A percentile compares a stretch with the other conserved stretches of the same genome.
Conservation (phyloP, 2,888 invertebrate genomes). For the Dexiosoma caninum region DNA sequence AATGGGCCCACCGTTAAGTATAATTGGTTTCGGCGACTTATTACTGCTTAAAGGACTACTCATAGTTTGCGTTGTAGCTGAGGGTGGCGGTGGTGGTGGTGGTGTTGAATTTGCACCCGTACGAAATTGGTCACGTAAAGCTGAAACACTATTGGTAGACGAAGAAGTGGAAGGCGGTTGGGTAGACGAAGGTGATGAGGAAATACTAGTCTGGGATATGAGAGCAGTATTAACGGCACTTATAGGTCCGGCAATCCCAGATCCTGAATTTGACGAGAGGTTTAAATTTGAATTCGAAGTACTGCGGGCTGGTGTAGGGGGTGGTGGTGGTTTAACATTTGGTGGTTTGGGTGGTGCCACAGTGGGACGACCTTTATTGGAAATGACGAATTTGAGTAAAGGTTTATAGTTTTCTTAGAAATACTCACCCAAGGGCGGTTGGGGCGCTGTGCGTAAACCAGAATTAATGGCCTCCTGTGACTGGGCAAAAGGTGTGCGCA, state of each 20-base stretch:
- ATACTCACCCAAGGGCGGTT: constrained; percentile 75
- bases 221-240: constrained; percentile 71
- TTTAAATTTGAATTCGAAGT: constrained; percentile 76
- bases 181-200: constrained; percentile 62
- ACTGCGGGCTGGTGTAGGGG: constrained; percentile 77
- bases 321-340: constrained; percentile 77
- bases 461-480: constrained; percentile 73
- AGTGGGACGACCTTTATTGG: constrained; percentile 74
- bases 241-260: constrained; percentile 63
- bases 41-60: constrained; percentile 67
- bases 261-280: constrained; percentile 65
- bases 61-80: constrained; percentile 64
- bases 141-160: constrained; percentile 73
- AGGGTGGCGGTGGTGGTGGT: constrained; percentile 68
- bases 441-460: constrained; percentile 74
- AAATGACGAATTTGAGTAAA: not conserved
- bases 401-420: not conserved
- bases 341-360: constrained; percentile 75
- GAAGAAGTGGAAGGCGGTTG: constrained; percentile 71
- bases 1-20: constrained; percentile 71
- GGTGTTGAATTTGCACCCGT: constrained; percentile 68
- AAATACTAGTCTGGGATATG: constrained; percentile 67
- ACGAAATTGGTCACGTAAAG: constrained; percentile 76
- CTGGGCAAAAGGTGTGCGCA: constrained; percentile 75
- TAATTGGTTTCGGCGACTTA: constrained; percentile 69